Evolutionary conservation across 2,797 vertebrate genomes (phyloP).

Genomic region (Mus caroli): DNA sequence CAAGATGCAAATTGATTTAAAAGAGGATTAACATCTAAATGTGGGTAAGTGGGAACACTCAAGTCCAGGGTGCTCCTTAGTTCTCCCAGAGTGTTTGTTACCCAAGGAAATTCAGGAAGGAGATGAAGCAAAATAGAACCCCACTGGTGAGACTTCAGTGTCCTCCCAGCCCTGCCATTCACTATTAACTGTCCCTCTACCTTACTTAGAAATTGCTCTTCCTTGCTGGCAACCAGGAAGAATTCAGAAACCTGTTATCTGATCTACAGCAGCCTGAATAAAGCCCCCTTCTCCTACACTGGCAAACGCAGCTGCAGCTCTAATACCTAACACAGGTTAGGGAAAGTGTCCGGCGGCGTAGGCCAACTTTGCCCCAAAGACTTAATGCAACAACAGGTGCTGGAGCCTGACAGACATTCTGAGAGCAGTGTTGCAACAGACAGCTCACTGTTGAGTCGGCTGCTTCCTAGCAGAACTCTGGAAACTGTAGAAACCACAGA

Average conservation of each 20-base stretch:
- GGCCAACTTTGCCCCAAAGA: background rate
- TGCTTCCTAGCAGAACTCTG: background rate
- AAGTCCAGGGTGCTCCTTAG: background rate
- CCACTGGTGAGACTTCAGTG: background rate
- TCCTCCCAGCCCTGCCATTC: background rate
- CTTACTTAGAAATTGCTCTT: background rate
- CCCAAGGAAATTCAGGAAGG: background rate
- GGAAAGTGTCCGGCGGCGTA: background rate
- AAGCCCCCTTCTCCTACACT: background rate
- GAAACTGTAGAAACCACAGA: background rate
- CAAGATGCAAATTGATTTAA: slow-evolving; percentile 19
- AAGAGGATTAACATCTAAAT: background rate
- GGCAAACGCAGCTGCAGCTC: background rate
- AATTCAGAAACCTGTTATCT: background rate
- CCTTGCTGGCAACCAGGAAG: background rate
- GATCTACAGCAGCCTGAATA: background rate
- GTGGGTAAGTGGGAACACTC: background rate
- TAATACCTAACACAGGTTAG: background rate
- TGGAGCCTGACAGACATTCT: background rate
- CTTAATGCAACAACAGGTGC: background rate
- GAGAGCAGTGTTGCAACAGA: background rate
- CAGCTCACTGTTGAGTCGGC: background rate
- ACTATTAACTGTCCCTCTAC: background rate
- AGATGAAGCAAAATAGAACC: background rate
- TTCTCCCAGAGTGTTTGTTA: background rate